Evolutionary conservation across 2,888 invertebrate genomes (phyloP).

Genomic region (Girardia tigrina): DNA sequence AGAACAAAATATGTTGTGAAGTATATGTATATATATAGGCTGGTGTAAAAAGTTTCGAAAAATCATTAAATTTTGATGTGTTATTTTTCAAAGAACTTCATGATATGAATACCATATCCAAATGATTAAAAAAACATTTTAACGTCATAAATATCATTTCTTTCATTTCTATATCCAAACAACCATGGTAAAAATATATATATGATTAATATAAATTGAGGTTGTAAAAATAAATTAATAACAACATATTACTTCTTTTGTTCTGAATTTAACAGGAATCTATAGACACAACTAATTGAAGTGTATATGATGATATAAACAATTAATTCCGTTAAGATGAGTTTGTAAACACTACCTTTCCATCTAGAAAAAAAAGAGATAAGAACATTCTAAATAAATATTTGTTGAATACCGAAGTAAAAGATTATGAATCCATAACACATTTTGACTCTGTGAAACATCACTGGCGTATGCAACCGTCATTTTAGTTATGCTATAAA

Average conservation of each 20-base stretch:
- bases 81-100: neutral
- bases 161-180: no score
- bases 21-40: no score
- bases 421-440: conserved; percentile 13
- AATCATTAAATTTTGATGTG: no score
- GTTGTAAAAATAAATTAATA: neutral
- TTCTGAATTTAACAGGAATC: neutral
- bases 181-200: neutral
- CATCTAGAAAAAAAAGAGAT: neutral
- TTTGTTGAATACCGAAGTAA: no score
- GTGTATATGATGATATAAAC: neutral
- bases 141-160: no score
- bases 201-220: neutral
- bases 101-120: neutral
- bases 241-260: neutral
- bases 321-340: neutral
- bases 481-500: no score
- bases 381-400: no score
- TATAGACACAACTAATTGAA: neutral
- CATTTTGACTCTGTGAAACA: conserved; percentile 14
- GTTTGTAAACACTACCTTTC: conserved; percentile 2
- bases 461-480: neutral
- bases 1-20: no score
- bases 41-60: no score
- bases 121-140: no score